Percentiles rank a stretch among this genome's conserved stretches.
Conservation (phyloP, 2,113 vertebrate species). For the Lophotis ruficrista region DNA sequence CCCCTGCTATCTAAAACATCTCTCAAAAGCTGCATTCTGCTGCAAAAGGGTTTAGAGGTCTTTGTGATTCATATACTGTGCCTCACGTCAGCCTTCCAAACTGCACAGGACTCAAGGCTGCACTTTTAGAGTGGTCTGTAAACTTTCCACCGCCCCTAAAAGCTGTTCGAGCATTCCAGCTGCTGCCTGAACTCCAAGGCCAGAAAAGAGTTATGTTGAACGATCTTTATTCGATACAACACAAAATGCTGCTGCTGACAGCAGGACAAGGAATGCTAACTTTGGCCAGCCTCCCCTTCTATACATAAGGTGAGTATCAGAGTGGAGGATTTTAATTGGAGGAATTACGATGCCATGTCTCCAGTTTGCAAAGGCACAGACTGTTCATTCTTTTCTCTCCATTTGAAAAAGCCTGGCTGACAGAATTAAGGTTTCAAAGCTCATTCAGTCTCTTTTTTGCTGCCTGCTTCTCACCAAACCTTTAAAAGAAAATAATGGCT, state of each 20-base stretch:
- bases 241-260: not conserved
- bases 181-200: not conserved
- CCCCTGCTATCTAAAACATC: not conserved
- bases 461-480: not conserved
- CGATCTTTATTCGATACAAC: fast-evolving
- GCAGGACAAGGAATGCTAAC: not conserved
- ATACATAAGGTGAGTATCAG: not conserved
- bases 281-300: not conserved
- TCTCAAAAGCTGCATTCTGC: not conserved
- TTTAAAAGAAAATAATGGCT: conserved; percentile 4
- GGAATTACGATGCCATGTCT: fast-evolving
- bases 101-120: not conserved
- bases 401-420: not conserved
- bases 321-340: not conserved
- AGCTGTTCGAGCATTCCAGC: not conserved
- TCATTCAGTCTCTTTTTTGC: not conserved
- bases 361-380: not conserved
- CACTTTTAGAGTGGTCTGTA: not conserved
- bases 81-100: not conserved
- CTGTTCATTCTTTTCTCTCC: not conserved
- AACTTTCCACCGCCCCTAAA: not conserved
- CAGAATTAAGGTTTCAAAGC: not conserved
- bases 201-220: fast-evolving
- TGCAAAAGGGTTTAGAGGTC: not conserved
- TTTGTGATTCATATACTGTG: not conserved